A percentile compares a stretch with the other conserved stretches of the same genome.
Conservation (phyloP, 2,113 vertebrate genomes). For the Syngnathus floridae region DNA sequence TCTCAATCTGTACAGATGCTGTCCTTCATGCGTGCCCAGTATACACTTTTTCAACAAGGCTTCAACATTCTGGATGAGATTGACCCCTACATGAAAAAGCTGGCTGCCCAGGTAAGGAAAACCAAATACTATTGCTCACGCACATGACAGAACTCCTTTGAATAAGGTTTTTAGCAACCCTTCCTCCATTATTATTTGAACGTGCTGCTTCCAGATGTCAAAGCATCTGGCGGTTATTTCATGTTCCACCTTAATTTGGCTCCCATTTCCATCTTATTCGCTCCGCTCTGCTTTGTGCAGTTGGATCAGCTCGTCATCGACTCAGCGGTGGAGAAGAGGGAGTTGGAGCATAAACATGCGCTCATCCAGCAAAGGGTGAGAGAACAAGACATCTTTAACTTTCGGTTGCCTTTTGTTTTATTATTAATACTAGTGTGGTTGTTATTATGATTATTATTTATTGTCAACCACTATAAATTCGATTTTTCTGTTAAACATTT, state of each 20-base stretch:
- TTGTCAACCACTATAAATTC: too few relatives aligned
- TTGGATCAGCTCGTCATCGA: constrained; percentile 94
- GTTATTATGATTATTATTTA: too few relatives aligned
- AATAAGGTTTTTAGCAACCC: neutral
- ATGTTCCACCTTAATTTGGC: neutral
- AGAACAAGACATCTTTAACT: neutral
- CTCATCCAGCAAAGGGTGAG: constrained; percentile 93
- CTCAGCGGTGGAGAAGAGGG: constrained; percentile 89
- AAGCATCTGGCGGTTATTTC: neutral
- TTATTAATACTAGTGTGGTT: too few relatives aligned
- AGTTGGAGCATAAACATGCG: constrained; percentile 93
- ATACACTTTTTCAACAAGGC: constrained; percentile 94
- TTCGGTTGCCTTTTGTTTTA: neutral
- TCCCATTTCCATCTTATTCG: neutral
- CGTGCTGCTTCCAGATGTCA: neutral
- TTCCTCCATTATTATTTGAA: neutral
- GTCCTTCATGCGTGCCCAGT: constrained; percentile 95
- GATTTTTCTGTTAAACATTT: too few relatives aligned
- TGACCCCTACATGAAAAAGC: constrained; percentile 91
- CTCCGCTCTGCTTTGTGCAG: constrained; percentile 60
- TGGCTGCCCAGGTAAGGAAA: constrained; percentile 81
- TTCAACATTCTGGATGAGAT: constrained; percentile 90
- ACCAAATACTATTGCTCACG: neutral
- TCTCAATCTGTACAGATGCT: constrained; percentile 76
- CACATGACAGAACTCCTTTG: neutral